phyloP scores from a whole-genome alignment of 1,140 invertebrate genomes.

The Drosophila teissieri region DNA sequence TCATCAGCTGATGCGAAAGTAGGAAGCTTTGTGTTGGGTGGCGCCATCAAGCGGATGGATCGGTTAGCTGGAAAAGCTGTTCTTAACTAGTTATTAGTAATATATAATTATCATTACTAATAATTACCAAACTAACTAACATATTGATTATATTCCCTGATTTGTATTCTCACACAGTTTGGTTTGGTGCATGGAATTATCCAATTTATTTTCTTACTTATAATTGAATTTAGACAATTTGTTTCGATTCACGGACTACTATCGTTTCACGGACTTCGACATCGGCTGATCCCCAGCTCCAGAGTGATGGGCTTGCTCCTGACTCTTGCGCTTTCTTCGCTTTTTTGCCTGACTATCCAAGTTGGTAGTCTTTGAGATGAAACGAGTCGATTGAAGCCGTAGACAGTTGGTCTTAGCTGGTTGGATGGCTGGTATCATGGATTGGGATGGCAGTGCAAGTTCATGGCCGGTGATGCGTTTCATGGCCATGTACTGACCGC shows the following conservation, averaged over 20 bases:
- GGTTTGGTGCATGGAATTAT: background rate
- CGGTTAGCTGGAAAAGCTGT: constrained; percentile 1
- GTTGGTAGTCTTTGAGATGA: background rate
- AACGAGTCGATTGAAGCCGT: background rate
- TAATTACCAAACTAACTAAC: no score
- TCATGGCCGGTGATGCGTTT: background rate
- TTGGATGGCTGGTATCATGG: background rate
- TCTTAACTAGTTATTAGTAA: background rate
- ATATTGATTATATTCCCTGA: no score
- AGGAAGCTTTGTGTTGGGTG: background rate
- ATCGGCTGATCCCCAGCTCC: background rate
- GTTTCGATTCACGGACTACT: background rate
- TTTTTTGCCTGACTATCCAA: background rate
- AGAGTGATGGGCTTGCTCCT: background rate
- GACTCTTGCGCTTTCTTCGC: background rate
- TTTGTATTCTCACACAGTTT: no score
- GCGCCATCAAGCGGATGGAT: background rate
- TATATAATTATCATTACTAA: no score
- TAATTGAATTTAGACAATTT: background rate
- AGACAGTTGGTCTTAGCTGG: background rate
- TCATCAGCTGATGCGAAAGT: constrained; percentile 1
- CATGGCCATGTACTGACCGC: background rate
- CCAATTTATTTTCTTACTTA: background rate
- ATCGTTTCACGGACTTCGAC: background rate
- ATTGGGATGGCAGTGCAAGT: background rate